Evolutionary conservation across 1,140 invertebrate genomes (phyloP).

Genomic region (Lysiphlebus fabarum): DNA sequence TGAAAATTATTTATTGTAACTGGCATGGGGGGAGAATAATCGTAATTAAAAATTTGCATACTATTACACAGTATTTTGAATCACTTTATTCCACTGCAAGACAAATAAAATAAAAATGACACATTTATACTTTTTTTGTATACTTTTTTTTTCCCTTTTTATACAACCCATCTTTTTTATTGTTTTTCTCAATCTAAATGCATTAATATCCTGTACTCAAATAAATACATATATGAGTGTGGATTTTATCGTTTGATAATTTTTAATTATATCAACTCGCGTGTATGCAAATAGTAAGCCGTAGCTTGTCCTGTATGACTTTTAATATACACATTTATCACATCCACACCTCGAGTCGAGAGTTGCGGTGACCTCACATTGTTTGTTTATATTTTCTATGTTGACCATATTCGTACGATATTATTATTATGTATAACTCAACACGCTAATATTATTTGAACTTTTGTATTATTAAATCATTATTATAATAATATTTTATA

Average conservation of each 20-base stretch:
- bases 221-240: constrained; percentile 9
- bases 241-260: constrained; percentile 33
- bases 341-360: constrained; percentile 3
- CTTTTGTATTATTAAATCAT: too few species aligned
- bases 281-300: constrained; percentile 24
- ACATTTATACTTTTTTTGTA: not conserved
- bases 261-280: constrained; percentile 40
- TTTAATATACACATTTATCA: constrained; percentile 12
- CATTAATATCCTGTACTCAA: not conserved
- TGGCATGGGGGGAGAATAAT: constrained; percentile 16
- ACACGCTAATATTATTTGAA: too few species aligned
- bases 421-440: too few species aligned
- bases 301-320: not conserved
- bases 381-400: too few species aligned
- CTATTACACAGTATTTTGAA: constrained; percentile 22
- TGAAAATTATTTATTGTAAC: constrained; percentile 9
- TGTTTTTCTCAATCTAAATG: not conserved
- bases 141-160: too few species aligned
- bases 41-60: constrained; percentile 26
- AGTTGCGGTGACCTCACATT: too few species aligned
- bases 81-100: not conserved
- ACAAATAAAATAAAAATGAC: not conserved
- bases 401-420: too few species aligned
- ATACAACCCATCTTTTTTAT: not conserved
- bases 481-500: too few species aligned